These are phyloP conservation scores for Sebastes matsubarae DNA, from an alignment of 2,797 vertebrate genomes.

Conservation along the genomic window DNA sequence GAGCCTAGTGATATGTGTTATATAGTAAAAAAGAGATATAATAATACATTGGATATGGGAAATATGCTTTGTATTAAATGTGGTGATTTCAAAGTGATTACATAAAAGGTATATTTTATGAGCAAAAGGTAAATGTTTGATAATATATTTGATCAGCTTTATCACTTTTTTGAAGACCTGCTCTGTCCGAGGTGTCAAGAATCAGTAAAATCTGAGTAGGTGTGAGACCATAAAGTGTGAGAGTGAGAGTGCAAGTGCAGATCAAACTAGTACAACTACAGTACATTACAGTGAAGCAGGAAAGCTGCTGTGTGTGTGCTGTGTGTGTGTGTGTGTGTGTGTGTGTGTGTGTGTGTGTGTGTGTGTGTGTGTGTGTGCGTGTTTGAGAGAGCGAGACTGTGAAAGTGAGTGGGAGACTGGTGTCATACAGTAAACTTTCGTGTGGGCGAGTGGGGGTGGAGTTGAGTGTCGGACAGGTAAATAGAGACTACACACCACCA, in stretches of 20 bases:
- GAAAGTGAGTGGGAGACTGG: slow-evolving; percentile 63
- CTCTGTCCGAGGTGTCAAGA: slow-evolving; percentile 36
- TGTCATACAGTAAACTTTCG: slow-evolving; percentile 66
- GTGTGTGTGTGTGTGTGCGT: not conserved
- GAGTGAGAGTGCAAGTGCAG: slow-evolving; percentile 25
- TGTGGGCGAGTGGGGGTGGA: slow-evolving; percentile 68
- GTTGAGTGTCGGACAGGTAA: slow-evolving; percentile 66
- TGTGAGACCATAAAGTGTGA: slow-evolving; percentile 29
- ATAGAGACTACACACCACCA: slow-evolving; percentile 62
- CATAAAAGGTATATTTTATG: not conserved
- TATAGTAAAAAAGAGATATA: not conserved
- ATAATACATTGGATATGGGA: not conserved
- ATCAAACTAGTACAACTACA: slow-evolving; percentile 16
- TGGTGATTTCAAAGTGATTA: not conserved
- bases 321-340: not conserved
- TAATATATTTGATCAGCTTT: not conserved
- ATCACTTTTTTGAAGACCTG: slow-evolving; percentile 4
- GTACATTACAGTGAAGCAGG: not conserved
- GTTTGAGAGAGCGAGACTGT: slow-evolving; percentile 18
- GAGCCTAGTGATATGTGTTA: not conserved
- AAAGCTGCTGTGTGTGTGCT: slow-evolving; percentile 4
- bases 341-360: not conserved
- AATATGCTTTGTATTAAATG: not conserved
- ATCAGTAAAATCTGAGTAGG: slow-evolving; percentile 33
- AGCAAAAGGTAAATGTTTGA: not conserved